Base-by-base conservation (phyloP, 2,797 vertebrate genomes). In the Microchirus variegatus region DNA sequence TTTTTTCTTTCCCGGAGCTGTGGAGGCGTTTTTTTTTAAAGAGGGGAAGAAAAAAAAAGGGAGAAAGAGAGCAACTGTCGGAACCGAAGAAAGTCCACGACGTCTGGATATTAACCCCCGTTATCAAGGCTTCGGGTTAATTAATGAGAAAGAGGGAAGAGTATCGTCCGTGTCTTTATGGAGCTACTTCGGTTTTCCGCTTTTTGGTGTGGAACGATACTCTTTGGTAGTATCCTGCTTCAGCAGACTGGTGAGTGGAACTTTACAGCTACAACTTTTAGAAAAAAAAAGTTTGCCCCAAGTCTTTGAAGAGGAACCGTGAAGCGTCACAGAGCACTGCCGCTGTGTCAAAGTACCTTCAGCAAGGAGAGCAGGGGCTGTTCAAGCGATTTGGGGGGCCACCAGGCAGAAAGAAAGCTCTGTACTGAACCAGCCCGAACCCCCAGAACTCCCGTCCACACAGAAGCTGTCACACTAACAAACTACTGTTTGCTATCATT, bases 151-250 rank as follows among this genome's bases (percentile, higher is more conserved):
- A 51, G 46, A 80, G 58, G n/a, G 63, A 22, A 58, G 71, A 5
- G 43, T 12, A 5, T 14, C 16, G 77, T 60, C 59, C 72, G 59
- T 59, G 41, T 83, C 70, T 73, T 61, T 17, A 92, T 92, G 91
- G 90, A 90, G 80, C 77, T 77, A 61, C 85, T 84, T 69, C 73
- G 86, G 57, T 73, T 90, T 84, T 86, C 72, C 82, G 87, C 76
- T 57, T 83, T 92, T 45, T 92, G 90, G 84, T 89, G 76, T 55
- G 90, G 90, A 77, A 37, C 79, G 67, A 75, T 88, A 52, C 81
- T 91, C 17, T 76, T 77, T 38, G 66, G 74, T 52, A 51, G 81
- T 54, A 1, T 82, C 18, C 49, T 80, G 64, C 67, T 81, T 0
- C 54, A 51, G 55, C 67, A 80, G 56, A 47, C 82, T 69, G 85